Evolutionary conservation across 2,113 vertebrate genomes (phyloP).

Genomic region (Perca fluviatilis): DNA sequence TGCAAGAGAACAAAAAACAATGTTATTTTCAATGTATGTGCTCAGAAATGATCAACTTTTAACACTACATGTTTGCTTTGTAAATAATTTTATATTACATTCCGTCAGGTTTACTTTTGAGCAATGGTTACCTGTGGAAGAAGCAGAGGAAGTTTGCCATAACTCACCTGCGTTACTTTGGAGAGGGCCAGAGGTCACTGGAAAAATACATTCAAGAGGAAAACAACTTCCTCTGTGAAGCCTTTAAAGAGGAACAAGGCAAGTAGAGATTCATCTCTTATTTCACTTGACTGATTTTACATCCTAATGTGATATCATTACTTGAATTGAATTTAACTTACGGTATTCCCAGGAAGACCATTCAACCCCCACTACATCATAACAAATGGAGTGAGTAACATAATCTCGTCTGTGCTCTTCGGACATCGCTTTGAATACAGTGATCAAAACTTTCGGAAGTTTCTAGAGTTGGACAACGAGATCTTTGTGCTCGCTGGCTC

Average conservation of each 20-base stretch:
- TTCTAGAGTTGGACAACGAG: conserved; percentile 86
- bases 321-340: neutral
- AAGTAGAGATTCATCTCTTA: neutral
- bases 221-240: conserved; percentile 78
- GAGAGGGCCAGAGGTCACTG: conserved; percentile 81
- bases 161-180: conserved; percentile 86
- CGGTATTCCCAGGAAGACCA: conserved; percentile 80
- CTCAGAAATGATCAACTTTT: neutral
- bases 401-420: conserved; percentile 89
- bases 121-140: conserved; percentile 85
- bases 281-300: neutral
- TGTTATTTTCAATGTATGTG: neutral
- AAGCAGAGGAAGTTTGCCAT: conserved; percentile 86
- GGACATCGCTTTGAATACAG: conserved; percentile 91
- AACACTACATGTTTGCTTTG: neutral
- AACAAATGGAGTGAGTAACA: conserved; percentile 87
- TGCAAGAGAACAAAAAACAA: no score
- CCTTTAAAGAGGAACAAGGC: conserved; percentile 87
- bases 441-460: conserved; percentile 83
- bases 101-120: conserved; percentile 76
- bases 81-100: neutral
- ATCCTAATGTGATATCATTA: neutral
- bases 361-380: conserved; percentile 89
- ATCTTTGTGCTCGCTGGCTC: conserved; percentile 66
- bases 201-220: conserved; percentile 87